These are phyloP conservation scores for Cecidostiba fungosa DNA, from an alignment of 2,888 invertebrate species.

Conservation along the genomic window DNA sequence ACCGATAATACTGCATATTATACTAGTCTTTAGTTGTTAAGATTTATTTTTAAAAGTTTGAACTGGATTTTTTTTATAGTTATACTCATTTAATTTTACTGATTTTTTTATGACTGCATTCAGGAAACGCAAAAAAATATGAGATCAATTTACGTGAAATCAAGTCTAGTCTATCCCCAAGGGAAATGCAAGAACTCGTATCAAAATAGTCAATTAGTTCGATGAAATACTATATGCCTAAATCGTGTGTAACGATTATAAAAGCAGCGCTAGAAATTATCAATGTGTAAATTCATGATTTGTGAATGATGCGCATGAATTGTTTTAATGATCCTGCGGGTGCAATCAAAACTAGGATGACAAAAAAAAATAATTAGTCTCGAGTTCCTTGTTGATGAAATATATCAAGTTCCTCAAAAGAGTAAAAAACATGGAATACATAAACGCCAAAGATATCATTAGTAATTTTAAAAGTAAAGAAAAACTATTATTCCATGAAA, in stretches of 20 bases:
- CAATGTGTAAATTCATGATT: background rate
- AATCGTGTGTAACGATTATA: background rate
- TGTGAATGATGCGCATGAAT: background rate
- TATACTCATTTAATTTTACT: background rate
- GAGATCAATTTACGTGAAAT: background rate
- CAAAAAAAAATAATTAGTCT: background rate
- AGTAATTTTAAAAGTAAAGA: background rate
- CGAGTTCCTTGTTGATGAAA: slow-evolving; percentile 14
- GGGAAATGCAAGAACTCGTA: background rate
- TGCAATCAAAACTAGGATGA: slow-evolving; percentile 28
- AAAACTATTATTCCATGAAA: background rate
- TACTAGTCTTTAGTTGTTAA: slow-evolving; percentile 17
- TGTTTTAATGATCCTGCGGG: background rate
- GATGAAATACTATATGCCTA: background rate
- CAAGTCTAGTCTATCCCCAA: slow-evolving; percentile 34
- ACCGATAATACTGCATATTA: background rate
- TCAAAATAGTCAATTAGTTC: slow-evolving; percentile 43
- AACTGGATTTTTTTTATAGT: background rate
- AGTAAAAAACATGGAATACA: slow-evolving; percentile 1
- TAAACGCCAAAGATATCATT: slow-evolving; percentile 11
- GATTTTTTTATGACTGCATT: background rate
- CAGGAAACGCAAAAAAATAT: background rate
- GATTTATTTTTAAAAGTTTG: background rate
- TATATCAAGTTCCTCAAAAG: slow-evolving; percentile 36
- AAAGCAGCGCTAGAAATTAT: background rate